Base-by-base conservation (phyloP, 2,888 invertebrate genomes). In the Onthophagus sagittarius region DNA sequence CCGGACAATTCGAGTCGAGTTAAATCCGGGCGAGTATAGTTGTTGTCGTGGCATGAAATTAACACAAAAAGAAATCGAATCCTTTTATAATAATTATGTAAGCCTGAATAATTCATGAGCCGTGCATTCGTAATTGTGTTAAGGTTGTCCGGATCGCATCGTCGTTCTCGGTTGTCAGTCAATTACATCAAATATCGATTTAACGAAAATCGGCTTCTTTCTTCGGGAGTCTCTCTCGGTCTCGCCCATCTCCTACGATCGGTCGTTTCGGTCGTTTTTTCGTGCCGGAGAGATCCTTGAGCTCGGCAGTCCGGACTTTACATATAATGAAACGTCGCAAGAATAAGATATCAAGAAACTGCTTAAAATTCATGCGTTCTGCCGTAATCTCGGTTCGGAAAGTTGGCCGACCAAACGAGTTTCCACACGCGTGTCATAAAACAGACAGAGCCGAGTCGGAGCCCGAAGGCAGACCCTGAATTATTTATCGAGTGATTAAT, bases 321-420 rank as follows among this genome's bases (percentile, higher is more conserved):
- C 72, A 72, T 64, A 77, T 75, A 79, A 76, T 78, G 76, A 77
- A 53, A 76, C 78, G 79, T 79, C 78, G 78, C 77, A 78, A 65
- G 78, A 80, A 80, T 78, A 79, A 79, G 79, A 80, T 80, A 79
- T 80, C 80, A 79, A 76, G 75, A 71, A 74, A 73, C 77, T 77
- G 76, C 71, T 79, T 78, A 76, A 79, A 79, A 80, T 80, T 79
- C 79, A 78, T 79, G 78, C 79, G 76, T 76, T 77, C 76, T 74
- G 63, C 76, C 74, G 76, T 78, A 78, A 78, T 77, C 77, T 76
- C 75, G 76, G 77, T 77, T 77, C 75, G 69, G 70, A 71, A 73
- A 73, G 75, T 74, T 33, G 73, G 63, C 76, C 70, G 76, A 70
- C 71, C 76, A 76, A 76, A 76, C 76, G 75, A 76, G 77, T 76